Base-by-base conservation (phyloP, 2,797 vertebrate species). In the Apogon hyalosoma region DNA sequence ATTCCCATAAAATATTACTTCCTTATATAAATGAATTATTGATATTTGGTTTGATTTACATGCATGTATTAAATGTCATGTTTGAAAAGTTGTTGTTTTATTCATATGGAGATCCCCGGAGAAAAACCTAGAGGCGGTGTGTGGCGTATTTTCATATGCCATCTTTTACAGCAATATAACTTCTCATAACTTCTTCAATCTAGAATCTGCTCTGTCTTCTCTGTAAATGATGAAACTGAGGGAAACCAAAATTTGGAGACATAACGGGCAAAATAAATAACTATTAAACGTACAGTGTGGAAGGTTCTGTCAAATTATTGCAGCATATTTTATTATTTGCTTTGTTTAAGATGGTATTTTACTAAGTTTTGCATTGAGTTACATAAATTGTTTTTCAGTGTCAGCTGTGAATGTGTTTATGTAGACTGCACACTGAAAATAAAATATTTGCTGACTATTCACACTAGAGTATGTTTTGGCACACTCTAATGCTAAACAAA, bases 21-120 rank as follows among this genome's bases (percentile, higher is more conserved):
- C 92, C 90, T 95, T 95, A 96, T 93, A 95, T 95, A 93, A 95
- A 96, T 96, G 91, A 96, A 96, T 96, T 95, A 96, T 95, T 95
- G 91, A 95, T 93, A 91, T 77, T 77, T 63, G 71, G 82, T 95
- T 94, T 95, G 95, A 97, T 97, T 96, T 96, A 96, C 93, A 95
- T 93, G 94, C 86, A 93, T 92, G 93, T 91, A 96, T 96, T 95
- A 96, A 96, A 97, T 96, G 95, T 95, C 94, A 95, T 90, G 87
- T 96, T 94, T 96, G 94, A 96, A 94, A 96, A 96, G 93, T 94
- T 95, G 90, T 93, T 94, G 87, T 92, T 96, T 96, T 95, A 96
- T 95, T 96, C 94, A 95, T 94, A 86, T 87, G 83, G 89, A 93
- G 93, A 95, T 94, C 92, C 93, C 92, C 90, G 77, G 90, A 94